phyloP scores from a whole-genome alignment of 2,113 vertebrate genomes.

The Perca flavescens region DNA sequence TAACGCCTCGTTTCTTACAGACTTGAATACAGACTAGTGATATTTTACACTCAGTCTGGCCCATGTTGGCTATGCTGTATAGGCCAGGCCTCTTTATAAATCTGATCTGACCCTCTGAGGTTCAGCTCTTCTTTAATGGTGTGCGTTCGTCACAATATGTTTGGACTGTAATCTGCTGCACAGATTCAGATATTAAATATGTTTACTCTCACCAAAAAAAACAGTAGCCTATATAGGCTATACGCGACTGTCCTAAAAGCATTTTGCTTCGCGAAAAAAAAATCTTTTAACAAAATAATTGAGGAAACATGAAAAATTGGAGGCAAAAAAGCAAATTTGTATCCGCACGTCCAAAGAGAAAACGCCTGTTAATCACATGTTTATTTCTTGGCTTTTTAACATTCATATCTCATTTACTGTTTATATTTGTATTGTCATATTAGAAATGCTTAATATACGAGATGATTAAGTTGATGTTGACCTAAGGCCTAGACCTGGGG shows the following conservation, averaged over 20 bases:
- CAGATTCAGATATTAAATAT: background rate
- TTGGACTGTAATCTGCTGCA: conserved; percentile 9
- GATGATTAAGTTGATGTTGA: conserved; percentile 57
- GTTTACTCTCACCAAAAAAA: background rate
- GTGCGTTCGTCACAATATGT: background rate
- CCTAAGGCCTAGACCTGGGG: conserved; percentile 43
- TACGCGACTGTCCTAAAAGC: background rate
- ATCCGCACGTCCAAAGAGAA: background rate
- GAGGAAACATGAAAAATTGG: background rate
- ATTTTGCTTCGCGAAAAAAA: background rate
- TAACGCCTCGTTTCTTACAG: conserved; percentile 88
- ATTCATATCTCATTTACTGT: background rate
- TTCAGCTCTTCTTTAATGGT: background rate
- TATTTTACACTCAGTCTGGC: conserved; percentile 42
- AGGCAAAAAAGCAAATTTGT: background rate
- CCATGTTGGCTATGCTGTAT: background rate
- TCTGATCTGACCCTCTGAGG: background rate
- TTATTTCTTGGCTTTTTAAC: background rate
- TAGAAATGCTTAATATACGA: background rate
- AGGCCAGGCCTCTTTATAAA: conserved; percentile 10
- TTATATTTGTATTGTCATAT: background rate
- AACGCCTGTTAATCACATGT: background rate
- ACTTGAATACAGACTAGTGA: conserved; percentile 36
- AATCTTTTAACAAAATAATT: background rate
- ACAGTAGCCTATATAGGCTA: background rate